Base-by-base conservation (phyloP, 2,113 vertebrate species). In the Megaceryle torquata region DNA sequence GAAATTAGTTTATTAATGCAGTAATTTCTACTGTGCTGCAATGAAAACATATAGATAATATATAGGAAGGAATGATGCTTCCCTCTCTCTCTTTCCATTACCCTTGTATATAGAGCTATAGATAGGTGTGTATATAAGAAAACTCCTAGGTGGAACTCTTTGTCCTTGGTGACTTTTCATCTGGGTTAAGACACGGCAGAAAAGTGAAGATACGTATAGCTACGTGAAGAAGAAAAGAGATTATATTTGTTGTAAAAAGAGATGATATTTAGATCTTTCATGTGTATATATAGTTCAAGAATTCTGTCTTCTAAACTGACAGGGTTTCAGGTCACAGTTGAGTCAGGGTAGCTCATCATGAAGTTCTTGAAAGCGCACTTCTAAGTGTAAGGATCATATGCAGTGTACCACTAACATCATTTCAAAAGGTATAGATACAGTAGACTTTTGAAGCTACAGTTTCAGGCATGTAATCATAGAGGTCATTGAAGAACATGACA, bases 401-500 rank as follows among this genome's bases (percentile, higher is more conserved):
- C 56, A 60, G n/a, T 2, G 3, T 15, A 4, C 57, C 46, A 19
- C 48, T 82, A 87, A 78, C 77, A 33, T 67, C 26, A 35, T 56
- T 78, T 70, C 64, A 14, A 54, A 67, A 92, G 56, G 4, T 48
- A 6, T 14, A 31, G 54, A 19, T 82, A 88, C 13, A 16, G 24
- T 43, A 11, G 51, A 46, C 31, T 46, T 80, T 63, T 81, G 83
- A 91, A 90, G 72, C 11, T 51, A 25, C 51, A 26, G 13, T 93
- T 83, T 88, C 92, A 81, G 92, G 77, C 80, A 92, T 79, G 80
- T 96, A 95, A 84, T 78, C 51, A 2, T 24, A 39, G 80, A 71
- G 89, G 91, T 93, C 86, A 56, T 22, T 63, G 80, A 37, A 84
- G 86, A 94, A 71, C 2, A 0, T 59, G 86, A 84, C 80, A 67